Evolutionary conservation across 2,888 invertebrate species (phyloP).

Genomic region (Phaedon cochleariae): DNA sequence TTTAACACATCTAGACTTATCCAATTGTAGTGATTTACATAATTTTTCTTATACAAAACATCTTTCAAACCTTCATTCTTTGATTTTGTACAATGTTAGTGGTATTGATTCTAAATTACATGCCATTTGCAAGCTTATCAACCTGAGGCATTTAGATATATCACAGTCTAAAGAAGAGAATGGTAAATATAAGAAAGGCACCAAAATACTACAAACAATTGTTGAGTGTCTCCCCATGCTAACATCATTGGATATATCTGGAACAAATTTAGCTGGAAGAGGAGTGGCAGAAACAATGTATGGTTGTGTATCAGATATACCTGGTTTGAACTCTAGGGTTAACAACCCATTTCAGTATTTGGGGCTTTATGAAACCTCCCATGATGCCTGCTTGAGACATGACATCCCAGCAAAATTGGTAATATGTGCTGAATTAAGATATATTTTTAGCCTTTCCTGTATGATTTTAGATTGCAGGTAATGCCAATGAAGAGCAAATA

Average conservation of each 20-base stretch:
- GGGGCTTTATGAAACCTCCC: slow-evolving; percentile 88
- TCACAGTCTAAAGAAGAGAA: slow-evolving; percentile 76
- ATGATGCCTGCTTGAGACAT: slow-evolving; percentile 89
- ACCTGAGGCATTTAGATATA: slow-evolving; percentile 81
- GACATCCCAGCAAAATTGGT: slow-evolving; percentile 91
- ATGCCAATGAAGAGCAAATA: slow-evolving; percentile 90
- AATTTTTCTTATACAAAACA: slow-evolving; percentile 73
- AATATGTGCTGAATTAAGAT: slow-evolving; percentile 45
- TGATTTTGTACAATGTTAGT: slow-evolving; percentile 84
- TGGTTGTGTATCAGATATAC: slow-evolving; percentile 76
- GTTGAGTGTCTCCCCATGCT: slow-evolving; percentile 78
- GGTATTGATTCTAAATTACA: slow-evolving; percentile 70
- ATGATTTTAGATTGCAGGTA: slow-evolving; percentile 80
- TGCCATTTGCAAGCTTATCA: slow-evolving; percentile 68
- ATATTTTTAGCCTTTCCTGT: slow-evolving; percentile 21
- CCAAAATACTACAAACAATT: slow-evolving; percentile 74
- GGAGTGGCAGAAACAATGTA: slow-evolving; percentile 72
- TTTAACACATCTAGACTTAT: slow-evolving; percentile 76
- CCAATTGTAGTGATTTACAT: slow-evolving; percentile 71
- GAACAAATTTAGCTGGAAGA: slow-evolving; percentile 92
- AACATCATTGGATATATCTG: slow-evolving; percentile 90
- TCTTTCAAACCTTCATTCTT: slow-evolving; percentile 73
- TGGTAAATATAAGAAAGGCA: slow-evolving; percentile 79
- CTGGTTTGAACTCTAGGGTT: slow-evolving; percentile 82
- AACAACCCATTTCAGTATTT: slow-evolving; percentile 85